phyloP scores from a whole-genome alignment of 2,113 vertebrate species.

The Malurus melanocephalus region DNA sequence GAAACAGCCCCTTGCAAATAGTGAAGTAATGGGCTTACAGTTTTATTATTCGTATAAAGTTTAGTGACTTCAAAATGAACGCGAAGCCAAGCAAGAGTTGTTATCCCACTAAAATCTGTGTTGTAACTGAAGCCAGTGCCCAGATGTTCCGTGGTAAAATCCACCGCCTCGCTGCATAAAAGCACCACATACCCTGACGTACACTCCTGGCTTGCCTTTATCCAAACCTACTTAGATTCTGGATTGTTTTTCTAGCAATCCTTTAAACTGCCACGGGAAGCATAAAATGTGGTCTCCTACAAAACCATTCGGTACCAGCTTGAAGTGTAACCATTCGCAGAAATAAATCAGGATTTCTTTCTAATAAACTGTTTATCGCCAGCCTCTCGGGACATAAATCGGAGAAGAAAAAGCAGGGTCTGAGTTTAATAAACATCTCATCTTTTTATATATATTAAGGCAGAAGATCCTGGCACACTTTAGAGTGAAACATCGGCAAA shows the following conservation, averaged over 20 bases:
- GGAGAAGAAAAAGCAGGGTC: not conserved
- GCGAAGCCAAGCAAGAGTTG: conserved; percentile 32
- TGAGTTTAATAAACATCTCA: conserved; percentile 36
- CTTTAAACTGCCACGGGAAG: conserved; percentile 42
- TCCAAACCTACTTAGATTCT: not conserved
- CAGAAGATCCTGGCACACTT: not conserved
- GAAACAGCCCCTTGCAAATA: conserved; percentile 19
- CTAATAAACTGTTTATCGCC: conserved; percentile 45
- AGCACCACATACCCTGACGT: not conserved
- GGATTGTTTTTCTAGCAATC: conserved; percentile 42
- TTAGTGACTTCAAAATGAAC: conserved; percentile 39
- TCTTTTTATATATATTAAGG: not conserved
- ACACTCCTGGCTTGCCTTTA: not conserved
- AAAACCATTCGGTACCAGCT: not conserved
- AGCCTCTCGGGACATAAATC: not conserved
- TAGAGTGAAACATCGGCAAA: accelerated
- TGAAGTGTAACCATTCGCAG: conserved; percentile 6
- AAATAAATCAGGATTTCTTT: conserved; percentile 52
- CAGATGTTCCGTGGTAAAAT: conserved; percentile 60
- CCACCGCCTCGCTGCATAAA: not conserved
- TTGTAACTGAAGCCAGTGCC: conserved; percentile 51
- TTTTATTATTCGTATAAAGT: conserved; percentile 42
- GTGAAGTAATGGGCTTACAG: conserved; percentile 33
- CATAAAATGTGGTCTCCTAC: conserved; percentile 1
- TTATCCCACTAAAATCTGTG: conserved; percentile 44